Conservation (phyloP, 2,888 invertebrate genomes). For the Drosophila monieri region DNA sequence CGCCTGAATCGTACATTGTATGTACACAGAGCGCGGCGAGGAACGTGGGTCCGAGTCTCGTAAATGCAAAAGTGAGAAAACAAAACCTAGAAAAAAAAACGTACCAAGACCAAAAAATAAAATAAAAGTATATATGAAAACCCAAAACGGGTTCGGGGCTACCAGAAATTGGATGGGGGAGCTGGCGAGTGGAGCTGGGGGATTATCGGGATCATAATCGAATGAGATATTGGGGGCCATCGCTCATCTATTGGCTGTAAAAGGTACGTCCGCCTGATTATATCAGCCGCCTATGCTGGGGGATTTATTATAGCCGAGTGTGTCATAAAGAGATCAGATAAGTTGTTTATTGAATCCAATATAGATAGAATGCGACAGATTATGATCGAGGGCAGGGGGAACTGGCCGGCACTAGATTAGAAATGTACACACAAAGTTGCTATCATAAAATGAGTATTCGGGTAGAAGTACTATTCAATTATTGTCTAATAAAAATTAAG, state of each 20-base stretch:
- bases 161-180: constrained; percentile 42
- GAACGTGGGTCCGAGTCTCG: constrained; percentile 13
- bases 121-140: constrained; percentile 26
- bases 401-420: constrained; percentile 21
- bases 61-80: constrained; percentile 68
- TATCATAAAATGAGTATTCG: constrained; percentile 5
- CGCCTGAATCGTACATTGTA: constrained; percentile 61
- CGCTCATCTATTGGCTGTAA: constrained; percentile 22
- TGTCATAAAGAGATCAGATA: constrained; percentile 38
- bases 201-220: constrained; percentile 41
- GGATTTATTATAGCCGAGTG: constrained; percentile 26
- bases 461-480: constrained; percentile 30
- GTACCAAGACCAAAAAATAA: constrained; percentile 26
- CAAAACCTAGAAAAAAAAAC: constrained; percentile 55
- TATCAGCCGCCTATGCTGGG: constrained; percentile 17
- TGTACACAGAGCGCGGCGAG: constrained; percentile 32
- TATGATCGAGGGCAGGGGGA: constrained; percentile 8
- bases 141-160: constrained; percentile 72
- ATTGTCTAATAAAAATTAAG: constrained; percentile 17
- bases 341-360: constrained; percentile 22
- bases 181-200: not conserved
- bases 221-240: constrained; percentile 33
- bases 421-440: not conserved
- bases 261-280: constrained; percentile 17
- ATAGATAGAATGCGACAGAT: constrained; percentile 20